Base-by-base conservation (phyloP, 2,113 vertebrate genomes). In the Epinephelus fuscoguttatus region DNA sequence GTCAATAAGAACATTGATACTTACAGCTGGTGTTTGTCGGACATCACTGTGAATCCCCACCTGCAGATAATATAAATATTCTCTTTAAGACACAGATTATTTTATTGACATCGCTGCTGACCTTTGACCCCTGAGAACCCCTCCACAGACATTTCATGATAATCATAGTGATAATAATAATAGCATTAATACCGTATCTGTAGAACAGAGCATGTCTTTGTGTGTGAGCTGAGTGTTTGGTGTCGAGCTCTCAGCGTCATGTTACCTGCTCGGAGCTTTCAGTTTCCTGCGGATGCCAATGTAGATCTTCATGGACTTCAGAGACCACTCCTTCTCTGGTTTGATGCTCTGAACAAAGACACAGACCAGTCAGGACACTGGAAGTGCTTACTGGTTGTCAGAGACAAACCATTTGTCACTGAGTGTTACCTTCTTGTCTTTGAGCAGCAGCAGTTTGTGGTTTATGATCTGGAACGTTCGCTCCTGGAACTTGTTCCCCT, bases 21-120 rank as follows among this genome's bases (percentile, higher is more conserved):
- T 97, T 87, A 99, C 98, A 99, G 95, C 74, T 99, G 97, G 89
- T 98, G 97, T 91, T 98, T 99, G 81, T 99, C 97, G 75, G 97
- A 89, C 69, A 92, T 95, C 87, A 99, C 86, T 0, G 98, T 99
- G 88, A 99, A 97, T 23, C 98, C 97, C 97, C 98, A 99, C 85
- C 97, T 99, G 86, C 13, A 92, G 4, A 37, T 18, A 5, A 59
- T 0, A 49, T 0, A 62, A 3, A 73, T 0, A 23, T 33, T 33
- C 8, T 30, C 25, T 52, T 30, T 2, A 55, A 52, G 12, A 27
- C 2, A 23, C 63, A 25, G 14, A 25, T 23, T 6, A 66, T 47
- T 0, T 66, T 17, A 66, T n/a, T 9, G 61, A 37, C 15, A 50
- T 6, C 17, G 1, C 33, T 37, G 33, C 15, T 50, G 49, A 18